A percentile compares a stretch with the other conserved stretches of the same genome.
These are phyloP conservation scores for Hymenochirus boettgeri DNA, from an alignment of 2,113 vertebrate genomes.

Conservation along the genomic window DNA sequence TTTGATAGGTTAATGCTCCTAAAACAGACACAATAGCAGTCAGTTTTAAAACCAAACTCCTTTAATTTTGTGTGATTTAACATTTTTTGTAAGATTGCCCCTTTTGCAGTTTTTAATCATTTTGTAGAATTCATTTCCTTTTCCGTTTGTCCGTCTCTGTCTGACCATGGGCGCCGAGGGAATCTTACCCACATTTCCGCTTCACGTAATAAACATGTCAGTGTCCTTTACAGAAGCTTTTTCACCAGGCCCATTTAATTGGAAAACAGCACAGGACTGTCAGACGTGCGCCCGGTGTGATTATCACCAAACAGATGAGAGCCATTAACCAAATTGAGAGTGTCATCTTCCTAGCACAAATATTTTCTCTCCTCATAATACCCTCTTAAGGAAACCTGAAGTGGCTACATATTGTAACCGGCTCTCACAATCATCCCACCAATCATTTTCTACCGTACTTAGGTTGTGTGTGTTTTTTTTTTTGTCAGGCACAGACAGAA, in stretches of 20 bases:
- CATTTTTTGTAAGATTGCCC: no score
- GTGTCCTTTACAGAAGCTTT: no score
- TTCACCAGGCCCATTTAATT: constrained; percentile 56
- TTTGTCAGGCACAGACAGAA: constrained; percentile 15
- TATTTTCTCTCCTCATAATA: constrained; percentile 75
- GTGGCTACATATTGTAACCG: constrained; percentile 64
- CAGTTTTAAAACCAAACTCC: no score
- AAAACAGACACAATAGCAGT: no score
- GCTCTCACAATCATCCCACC: constrained; percentile 45
- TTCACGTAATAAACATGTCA: no score
- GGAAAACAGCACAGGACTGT: constrained; percentile 51
- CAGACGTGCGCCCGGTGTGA: constrained; percentile 55
- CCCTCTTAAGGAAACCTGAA: constrained; percentile 76
- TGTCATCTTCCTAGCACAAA: constrained; percentile 74
- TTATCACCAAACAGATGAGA: constrained; percentile 58
- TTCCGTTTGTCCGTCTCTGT: no score
- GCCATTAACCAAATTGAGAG: constrained; percentile 72
- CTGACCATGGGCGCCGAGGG: no score
- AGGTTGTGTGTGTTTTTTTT: constrained; percentile 10
- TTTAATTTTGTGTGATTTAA: no score
- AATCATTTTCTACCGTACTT: constrained; percentile 37
- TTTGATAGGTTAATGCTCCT: no score
- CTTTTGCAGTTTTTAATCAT: no score
- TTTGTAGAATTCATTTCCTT: no score
- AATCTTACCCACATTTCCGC: no score